Conservation (phyloP, 2,888 invertebrate genomes). For the Parnassius smintheus region DNA sequence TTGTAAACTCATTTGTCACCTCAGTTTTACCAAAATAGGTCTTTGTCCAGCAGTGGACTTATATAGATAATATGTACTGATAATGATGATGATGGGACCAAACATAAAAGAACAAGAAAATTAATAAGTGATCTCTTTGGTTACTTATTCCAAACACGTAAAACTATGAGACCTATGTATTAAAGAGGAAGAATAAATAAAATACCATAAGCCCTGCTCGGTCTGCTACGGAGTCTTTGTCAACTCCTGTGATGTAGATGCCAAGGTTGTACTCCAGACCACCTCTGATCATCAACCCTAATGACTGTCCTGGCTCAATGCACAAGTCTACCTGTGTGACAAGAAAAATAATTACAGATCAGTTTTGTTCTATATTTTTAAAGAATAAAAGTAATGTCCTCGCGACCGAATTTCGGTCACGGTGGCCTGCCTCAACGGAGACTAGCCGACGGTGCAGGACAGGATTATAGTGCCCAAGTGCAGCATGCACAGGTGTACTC, state of each 20-base stretch:
- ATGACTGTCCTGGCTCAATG: conserved; percentile 93
- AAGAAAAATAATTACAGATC: conserved; percentile 2
- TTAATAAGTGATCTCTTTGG: background rate
- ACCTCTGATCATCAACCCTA: conserved; percentile 97
- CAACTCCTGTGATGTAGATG: conserved; percentile 97
- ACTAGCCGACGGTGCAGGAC: no score
- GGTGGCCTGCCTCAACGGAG: no score
- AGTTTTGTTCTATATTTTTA: no score
- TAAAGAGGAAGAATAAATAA: conserved; percentile 5
- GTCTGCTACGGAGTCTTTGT: conserved; percentile 96
- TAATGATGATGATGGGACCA: background rate
- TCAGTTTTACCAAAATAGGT: no score
- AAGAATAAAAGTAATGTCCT: no score
- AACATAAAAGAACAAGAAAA: conserved; percentile 16
- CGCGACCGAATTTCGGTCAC: no score
- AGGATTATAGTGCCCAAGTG: no score
- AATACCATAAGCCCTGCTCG: conserved; percentile 92
- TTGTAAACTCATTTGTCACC: no score
- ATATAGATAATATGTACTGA: no score
- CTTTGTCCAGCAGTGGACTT: no score
- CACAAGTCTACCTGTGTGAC: conserved; percentile 87
- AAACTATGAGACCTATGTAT: background rate
- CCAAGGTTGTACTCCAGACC: conserved; percentile 97
- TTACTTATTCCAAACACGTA: no score
- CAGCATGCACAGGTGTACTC: no score